Conservation (phyloP, 2,888 invertebrate species). For the Lingula anatina region DNA sequence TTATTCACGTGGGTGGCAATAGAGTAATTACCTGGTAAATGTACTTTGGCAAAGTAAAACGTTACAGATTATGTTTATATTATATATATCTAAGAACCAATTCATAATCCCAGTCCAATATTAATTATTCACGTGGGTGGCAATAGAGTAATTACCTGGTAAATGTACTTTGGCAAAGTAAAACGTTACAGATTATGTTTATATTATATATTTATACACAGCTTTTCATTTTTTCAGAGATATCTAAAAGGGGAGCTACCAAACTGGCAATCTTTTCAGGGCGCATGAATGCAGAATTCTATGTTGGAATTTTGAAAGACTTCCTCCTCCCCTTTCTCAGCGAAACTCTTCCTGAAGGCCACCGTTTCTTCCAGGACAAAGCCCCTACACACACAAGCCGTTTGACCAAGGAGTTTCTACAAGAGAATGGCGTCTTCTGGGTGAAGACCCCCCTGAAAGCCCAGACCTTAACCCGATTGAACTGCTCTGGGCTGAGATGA, state of each 20-base stretch:
- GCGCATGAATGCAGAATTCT: background rate
- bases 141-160: too few species aligned
- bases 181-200: too few species aligned
- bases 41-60: too few species aligned
- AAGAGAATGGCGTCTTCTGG: constrained; percentile 4
- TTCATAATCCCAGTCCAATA: too few species aligned
- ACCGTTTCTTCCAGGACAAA: constrained; percentile 10
- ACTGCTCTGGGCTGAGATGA: constrained; percentile 11
- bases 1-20: too few species aligned
- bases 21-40: too few species aligned
- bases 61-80: too few species aligned
- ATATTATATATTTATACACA: too few species aligned
- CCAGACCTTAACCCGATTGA: constrained; percentile 16
- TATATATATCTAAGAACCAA: too few species aligned
- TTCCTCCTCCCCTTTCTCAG: background rate
- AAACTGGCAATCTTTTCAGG: background rate
- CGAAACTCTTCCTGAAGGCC: background rate
- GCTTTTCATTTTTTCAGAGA: background rate
- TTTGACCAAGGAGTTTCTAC: constrained; percentile 12
- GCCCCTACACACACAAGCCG: constrained; percentile 13
- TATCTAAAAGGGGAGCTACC: background rate
- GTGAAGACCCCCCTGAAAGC: constrained; percentile 10
- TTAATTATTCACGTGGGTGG: too few species aligned
- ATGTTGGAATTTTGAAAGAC: background rate
- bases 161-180: too few species aligned